Evolutionary conservation across 2,888 invertebrate genomes (phyloP).

Genomic region (Orchesella flavescens): DNA sequence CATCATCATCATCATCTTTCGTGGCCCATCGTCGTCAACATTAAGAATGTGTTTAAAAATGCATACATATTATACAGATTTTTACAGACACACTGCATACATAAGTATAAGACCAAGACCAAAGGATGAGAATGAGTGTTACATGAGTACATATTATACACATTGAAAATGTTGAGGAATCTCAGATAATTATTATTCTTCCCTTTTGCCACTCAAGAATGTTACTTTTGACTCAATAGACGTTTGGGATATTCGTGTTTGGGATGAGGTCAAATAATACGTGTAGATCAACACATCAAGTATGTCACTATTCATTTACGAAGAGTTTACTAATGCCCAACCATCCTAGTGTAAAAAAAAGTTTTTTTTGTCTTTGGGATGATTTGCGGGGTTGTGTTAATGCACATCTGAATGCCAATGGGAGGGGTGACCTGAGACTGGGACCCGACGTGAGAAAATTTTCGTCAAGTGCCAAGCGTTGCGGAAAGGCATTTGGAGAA

Average conservation of each 20-base stretch:
- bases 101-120: too few species aligned
- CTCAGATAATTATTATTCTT: conserved; percentile 69
- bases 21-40: conserved; percentile 40
- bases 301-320: conserved; percentile 1
- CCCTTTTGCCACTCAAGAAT: conserved; percentile 55
- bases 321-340: neutral
- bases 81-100: too few species aligned
- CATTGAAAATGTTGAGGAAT: conserved; percentile 58
- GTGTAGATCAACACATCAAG: conserved; percentile 26
- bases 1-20: conserved; percentile 36
- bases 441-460: conserved; percentile 52
- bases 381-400: conserved; percentile 13
- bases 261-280: conserved; percentile 32
- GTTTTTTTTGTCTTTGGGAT: conserved; percentile 17
- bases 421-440: conserved; percentile 8
- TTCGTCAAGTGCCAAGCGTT: conserved; percentile 30
- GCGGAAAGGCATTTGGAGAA: neutral
- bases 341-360: neutral
- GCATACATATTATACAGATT: too few species aligned
- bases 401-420: conserved; percentile 22
- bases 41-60: conserved; percentile 40
- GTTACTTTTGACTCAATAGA: conserved; percentile 27
- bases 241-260: neutral
- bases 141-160: too few species aligned
- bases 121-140: too few species aligned